Evolutionary conservation across 2,113 vertebrate species (phyloP).

Genomic region (Helogale parvula): DNA sequence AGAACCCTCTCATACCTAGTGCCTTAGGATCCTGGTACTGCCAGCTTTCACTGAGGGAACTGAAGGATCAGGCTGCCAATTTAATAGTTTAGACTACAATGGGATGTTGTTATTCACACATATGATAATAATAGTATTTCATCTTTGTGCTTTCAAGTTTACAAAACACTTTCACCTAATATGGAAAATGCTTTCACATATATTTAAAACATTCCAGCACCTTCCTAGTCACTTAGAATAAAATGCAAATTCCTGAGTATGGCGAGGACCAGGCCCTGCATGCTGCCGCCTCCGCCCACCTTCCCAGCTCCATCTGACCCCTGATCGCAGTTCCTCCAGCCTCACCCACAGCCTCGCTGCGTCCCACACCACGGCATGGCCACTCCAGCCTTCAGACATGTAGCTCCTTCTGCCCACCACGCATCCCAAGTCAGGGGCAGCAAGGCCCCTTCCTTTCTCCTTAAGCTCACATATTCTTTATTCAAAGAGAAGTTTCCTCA

Average conservation of each 20-base stretch:
- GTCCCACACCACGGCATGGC: not conserved
- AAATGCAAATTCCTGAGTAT: not conserved
- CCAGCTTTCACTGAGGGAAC: not conserved
- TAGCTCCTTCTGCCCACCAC: not conserved
- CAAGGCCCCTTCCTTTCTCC: not conserved
- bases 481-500: not conserved
- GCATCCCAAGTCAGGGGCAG: fast-evolving
- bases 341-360: fast-evolving
- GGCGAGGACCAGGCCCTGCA: fast-evolving
- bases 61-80: not conserved
- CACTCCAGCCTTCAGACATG: fast-evolving
- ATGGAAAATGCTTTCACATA: not conserved
- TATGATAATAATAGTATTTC: not conserved
- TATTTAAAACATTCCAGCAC: not conserved
- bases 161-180: not conserved
- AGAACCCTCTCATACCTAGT: fast-evolving
- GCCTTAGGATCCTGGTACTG: too few relatives aligned
- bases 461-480: not conserved
- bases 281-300: fast-evolving
- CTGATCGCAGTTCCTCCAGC: not conserved
- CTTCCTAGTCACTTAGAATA: not conserved
- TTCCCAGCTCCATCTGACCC: not conserved
- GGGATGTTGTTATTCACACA: not conserved
- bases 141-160: not conserved
- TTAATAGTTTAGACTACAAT: not conserved